Base-by-base conservation (phyloP, 2,797 vertebrate genomes). In the Crenichthys baileyi region DNA sequence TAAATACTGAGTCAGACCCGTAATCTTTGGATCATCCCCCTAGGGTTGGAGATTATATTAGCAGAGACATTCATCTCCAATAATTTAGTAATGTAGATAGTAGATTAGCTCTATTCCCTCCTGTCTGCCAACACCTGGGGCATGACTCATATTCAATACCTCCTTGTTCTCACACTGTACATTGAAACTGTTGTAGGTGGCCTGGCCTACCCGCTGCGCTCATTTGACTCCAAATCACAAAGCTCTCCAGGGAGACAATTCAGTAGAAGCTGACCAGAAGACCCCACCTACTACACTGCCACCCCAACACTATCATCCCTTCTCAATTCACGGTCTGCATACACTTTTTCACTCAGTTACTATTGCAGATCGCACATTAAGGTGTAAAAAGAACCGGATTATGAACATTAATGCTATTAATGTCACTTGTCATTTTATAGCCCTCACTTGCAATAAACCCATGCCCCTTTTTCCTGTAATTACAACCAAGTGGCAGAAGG, bases 51-150 rank as follows among this genome's bases (percentile, higher is more conserved):
- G 93, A 93, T 95, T 93, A 94, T 94, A 94, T 95, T 94, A 95
- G 92, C 91, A 85, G 78, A 91, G 88, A 92, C 94, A 95, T 95
- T 96, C 94, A 95, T 95, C 94, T 94, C 91, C 87, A 89, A 93
- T 94, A 94, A 95, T 95, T 94, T 94, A 92, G 92, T 93, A 94
- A 95, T 95, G 91, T 93, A 92, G 91, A 93, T 92, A 93, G 92
- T 93, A 93, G 92, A 92, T 93, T 94, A 95, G 91, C 90, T 92
- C 86, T 94, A 95, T 94, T 93, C 93, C 90, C 91, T 84, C 86
- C 91, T 82, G 92, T 88, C 88, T 88, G 84, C 89, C 86, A 90
- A 88, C 85, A 92, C 90, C 91, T 91, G 91, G 88, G 91, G 91
- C 91, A 89, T 80, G 75, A 80, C 88, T 88, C 84, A 85, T 82